Base-by-base conservation (phyloP, 2,113 vertebrate species). In the Sander vitreus region DNA sequence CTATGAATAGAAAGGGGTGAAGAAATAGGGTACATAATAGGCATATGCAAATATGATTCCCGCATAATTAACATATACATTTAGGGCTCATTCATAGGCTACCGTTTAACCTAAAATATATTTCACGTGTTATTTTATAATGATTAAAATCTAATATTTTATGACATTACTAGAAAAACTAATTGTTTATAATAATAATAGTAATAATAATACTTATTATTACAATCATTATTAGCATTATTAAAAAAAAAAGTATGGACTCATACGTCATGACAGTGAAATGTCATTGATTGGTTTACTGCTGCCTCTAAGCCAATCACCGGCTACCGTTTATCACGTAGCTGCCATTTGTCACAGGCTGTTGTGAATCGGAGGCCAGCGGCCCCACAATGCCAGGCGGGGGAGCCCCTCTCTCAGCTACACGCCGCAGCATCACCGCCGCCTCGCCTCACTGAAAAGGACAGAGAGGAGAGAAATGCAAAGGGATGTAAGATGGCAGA, bases 401-500 rank as follows among this genome's bases (percentile, higher is more conserved):
- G 92, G 90, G 94, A 95, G 94, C 92, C 94, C 91, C 93, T 91
- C 91, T 88, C 90, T 90, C 88, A 86, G 85, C 85, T 39, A 27
- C 90, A 51, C 86, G 50, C 15, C 83, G 55, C 87, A 94, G 90
- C 93, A 91, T 91, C 93, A 89, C 76, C 85, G 91, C 91, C 92
- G 91, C 91, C 92, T 85, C 91, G 90, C 87, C 88, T 95, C 93
- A 94, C 93, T 90, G 93, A 94, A 88, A 90, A 93, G 93, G 93
- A 95, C 95, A 66, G 85, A 83, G 88, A 92, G 90, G 86, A 94
- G 94, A 92, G 93, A 80, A 64, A 93, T 98, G 97, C 96, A 74
- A 96, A 98, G 96, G 95, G 96, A 96, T 96, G 96, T 95, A 99
- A 98, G 97, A 99, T 99, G 98, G 98, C 98, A 97, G 98, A 99